phyloP scores from a whole-genome alignment of 2,797 vertebrate genomes.

The Sebastes matsubarae region DNA sequence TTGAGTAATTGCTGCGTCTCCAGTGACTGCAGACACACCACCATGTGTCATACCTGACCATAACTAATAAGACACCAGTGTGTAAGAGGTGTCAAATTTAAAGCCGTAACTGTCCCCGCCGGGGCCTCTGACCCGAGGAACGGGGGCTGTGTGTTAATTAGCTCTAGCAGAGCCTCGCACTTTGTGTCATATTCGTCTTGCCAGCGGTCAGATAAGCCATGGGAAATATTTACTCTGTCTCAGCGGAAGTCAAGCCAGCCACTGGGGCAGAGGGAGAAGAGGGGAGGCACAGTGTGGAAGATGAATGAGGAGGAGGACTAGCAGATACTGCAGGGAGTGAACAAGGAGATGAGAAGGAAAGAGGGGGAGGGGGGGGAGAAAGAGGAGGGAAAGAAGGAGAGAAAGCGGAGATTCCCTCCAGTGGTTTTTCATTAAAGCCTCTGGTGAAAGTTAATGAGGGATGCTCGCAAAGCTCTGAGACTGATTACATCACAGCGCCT shows the following conservation, averaged over 20 bases:
- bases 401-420: constrained; percentile 77
- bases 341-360: constrained; percentile 55
- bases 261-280: constrained; percentile 42
- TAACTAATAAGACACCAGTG: not conserved
- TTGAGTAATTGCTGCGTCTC: constrained; percentile 22
- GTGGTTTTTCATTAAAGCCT: constrained; percentile 81
- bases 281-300: constrained; percentile 39
- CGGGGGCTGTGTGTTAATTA: constrained; percentile 66
- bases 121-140: constrained; percentile 33
- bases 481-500: constrained; percentile 74
- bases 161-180: constrained; percentile 14
- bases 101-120: not conserved
- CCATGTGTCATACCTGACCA: not conserved
- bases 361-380: not conserved
- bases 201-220: constrained; percentile 79
- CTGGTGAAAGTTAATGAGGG: constrained; percentile 78
- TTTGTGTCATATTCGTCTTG: constrained; percentile 58
- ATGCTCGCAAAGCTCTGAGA: constrained; percentile 67
- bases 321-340: constrained; percentile 64
- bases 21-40: constrained; percentile 1
- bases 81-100: constrained; percentile 18
- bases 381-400: constrained; percentile 34
- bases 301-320: constrained; percentile 70
- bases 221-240: constrained; percentile 79
- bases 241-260: constrained; percentile 70